Conservation (phyloP, 2,113 vertebrate genomes). For the Sula dactylatra region DNA sequence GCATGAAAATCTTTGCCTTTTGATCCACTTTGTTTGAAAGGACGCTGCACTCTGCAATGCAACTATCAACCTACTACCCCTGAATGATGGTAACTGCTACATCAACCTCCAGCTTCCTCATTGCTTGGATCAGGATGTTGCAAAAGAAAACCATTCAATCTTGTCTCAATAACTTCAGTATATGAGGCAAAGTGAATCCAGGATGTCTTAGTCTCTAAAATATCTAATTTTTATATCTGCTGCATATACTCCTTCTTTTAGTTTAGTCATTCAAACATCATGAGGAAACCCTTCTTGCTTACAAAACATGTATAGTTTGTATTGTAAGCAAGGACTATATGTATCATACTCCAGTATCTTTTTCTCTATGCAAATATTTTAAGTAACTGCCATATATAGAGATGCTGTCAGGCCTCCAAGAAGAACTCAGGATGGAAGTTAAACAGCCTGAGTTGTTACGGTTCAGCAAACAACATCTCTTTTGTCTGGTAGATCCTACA, state of each 20-base stretch:
- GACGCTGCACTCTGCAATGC: not conserved
- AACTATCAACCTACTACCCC: not conserved
- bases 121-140: not conserved
- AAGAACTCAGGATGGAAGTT: not conserved
- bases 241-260: not conserved
- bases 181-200: not conserved
- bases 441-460: not conserved
- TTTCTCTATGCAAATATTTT: not conserved
- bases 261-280: not conserved
- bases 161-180: not conserved
- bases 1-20: not conserved
- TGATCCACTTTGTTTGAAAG: not conserved
- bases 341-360: not conserved
- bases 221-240: not conserved
- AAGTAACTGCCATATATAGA: not conserved
- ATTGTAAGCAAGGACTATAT: not conserved
- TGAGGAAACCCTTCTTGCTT: not conserved
- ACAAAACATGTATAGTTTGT: not conserved
- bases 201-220: not conserved
- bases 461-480: not conserved
- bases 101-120: not conserved
- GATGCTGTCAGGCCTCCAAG: not conserved
- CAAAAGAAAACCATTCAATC: not conserved
- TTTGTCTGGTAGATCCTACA: not conserved
- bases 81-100: not conserved